Evolutionary conservation across 2,797 vertebrate genomes (phyloP).

Genomic region (Cheirogaleus major): DNA sequence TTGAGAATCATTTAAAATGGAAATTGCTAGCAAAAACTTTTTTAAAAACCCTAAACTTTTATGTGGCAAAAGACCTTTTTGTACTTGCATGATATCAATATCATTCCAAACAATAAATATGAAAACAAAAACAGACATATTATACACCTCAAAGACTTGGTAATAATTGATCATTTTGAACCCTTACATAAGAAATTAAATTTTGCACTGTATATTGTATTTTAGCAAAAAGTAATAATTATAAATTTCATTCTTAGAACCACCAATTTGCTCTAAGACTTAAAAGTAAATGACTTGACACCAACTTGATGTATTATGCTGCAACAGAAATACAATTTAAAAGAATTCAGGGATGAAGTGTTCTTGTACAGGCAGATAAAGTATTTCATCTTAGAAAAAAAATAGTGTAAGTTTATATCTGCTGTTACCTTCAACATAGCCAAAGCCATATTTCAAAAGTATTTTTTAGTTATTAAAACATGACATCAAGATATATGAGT

Average conservation of each 20-base stretch:
- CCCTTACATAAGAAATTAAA: not conserved
- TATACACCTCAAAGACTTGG: not conserved
- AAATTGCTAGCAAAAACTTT: not conserved
- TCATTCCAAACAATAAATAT: slow-evolving; percentile 9
- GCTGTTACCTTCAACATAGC: not conserved
- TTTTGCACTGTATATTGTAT: not conserved
- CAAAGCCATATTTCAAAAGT: not conserved
- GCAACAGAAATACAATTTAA: slow-evolving; percentile 24
- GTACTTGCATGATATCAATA: not conserved
- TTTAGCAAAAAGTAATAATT: not conserved
- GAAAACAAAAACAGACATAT: not conserved
- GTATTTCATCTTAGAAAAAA: not conserved
- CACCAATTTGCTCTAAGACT: not conserved
- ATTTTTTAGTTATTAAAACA: slow-evolving; percentile 10
- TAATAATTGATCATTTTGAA: not conserved
- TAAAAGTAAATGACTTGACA: not conserved
- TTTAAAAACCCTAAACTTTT: not conserved
- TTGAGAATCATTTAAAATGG: slow-evolving; percentile 11
- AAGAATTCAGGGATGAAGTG: not conserved
- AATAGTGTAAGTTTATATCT: not conserved
- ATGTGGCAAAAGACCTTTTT: not conserved
- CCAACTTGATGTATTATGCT: not conserved
- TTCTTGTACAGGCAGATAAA: not conserved
- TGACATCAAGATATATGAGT: not conserved
- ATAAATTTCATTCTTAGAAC: not conserved